phyloP scores from a whole-genome alignment of 2,888 invertebrate species.

The Conistra vaccinii region DNA sequence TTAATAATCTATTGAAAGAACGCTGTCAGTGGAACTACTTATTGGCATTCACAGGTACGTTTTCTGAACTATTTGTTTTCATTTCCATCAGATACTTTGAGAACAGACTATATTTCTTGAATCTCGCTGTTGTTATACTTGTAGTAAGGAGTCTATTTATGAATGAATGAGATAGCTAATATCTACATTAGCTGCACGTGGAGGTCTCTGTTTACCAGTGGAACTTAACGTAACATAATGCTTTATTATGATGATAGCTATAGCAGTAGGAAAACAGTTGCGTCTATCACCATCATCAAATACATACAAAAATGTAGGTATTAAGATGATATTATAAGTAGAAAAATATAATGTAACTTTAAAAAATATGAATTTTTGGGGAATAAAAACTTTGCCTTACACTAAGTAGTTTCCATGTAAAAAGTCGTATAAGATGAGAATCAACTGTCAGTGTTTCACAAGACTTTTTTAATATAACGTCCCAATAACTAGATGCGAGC shows the following conservation, averaged over 20 bases:
- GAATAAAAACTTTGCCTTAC: background rate
- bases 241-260: too few species aligned
- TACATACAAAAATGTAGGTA: too few species aligned
- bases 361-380: too few species aligned
- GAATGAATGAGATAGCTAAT: background rate
- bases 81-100: background rate
- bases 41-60: background rate
- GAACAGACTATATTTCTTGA: background rate
- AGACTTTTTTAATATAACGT: constrained; percentile 55
- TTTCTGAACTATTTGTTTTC: background rate
- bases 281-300: background rate
- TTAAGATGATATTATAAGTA: background rate
- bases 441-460: constrained; percentile 19
- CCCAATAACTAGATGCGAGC: constrained; percentile 55
- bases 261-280: background rate
- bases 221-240: too few species aligned
- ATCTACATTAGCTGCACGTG: background rate
- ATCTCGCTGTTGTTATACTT: background rate
- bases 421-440: background rate
- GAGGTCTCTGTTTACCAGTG: background rate
- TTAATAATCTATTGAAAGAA: background rate
- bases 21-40: background rate
- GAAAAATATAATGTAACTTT: too few species aligned
- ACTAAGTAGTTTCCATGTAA: background rate
- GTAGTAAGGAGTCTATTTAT: background rate